A percentile compares a stretch with the other conserved stretches of the same genome.
phyloP scores from a whole-genome alignment of 2,797 vertebrate genomes.

The Leptodactylus fallax region DNA sequence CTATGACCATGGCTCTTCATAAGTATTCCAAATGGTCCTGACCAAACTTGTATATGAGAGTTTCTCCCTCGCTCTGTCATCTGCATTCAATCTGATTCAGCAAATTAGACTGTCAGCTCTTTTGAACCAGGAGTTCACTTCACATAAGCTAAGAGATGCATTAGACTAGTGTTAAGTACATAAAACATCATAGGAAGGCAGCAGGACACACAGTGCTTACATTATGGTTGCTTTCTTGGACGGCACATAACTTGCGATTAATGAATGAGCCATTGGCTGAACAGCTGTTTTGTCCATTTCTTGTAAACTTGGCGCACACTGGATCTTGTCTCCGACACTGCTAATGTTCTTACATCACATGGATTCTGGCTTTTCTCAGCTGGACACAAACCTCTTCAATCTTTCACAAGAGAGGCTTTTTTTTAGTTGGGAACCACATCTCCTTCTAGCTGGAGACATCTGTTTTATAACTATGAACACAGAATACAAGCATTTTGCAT shows the following conservation, averaged over 20 bases:
- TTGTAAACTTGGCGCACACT: slow-evolving; percentile 51
- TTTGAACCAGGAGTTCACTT: neutral
- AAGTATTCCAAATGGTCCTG: neutral
- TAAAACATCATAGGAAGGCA: slow-evolving; percentile 33
- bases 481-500: slow-evolving; percentile 56
- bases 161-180: slow-evolving; percentile 6
- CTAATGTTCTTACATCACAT: slow-evolving; percentile 64
- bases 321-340: slow-evolving; percentile 60
- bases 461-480: slow-evolving; percentile 63
- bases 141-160: neutral
- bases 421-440: slow-evolving; percentile 55
- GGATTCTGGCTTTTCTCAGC: slow-evolving; percentile 62
- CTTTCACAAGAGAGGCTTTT: slow-evolving; percentile 56
- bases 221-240: slow-evolving; percentile 51
- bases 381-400: slow-evolving; percentile 60
- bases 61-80: neutral
- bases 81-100: slow-evolving; percentile 7
- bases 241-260: slow-evolving; percentile 44
- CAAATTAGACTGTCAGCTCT: slow-evolving; percentile 5
- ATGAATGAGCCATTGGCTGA: slow-evolving; percentile 54
- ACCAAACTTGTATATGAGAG: neutral
- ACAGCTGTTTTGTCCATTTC: slow-evolving; percentile 63
- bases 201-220: slow-evolving; percentile 18
- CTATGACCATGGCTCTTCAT: neutral
- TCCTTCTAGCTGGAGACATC: slow-evolving; percentile 58